phyloP scores from a whole-genome alignment of 2,888 invertebrate genomes.

The Diloba caeruleocephala region DNA sequence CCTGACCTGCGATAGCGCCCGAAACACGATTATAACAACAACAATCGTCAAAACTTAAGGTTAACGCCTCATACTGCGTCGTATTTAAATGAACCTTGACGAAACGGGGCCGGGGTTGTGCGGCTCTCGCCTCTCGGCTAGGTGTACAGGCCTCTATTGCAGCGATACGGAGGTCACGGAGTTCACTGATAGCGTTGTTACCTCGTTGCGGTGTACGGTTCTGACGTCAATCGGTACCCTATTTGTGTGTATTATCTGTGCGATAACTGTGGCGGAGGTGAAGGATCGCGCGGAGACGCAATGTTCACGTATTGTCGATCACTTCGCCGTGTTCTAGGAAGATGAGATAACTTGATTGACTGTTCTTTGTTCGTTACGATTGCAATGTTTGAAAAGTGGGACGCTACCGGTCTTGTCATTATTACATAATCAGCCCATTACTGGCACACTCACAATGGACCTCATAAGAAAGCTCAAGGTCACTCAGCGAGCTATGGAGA shows the following conservation, averaged over 20 bases:
- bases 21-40: conserved; percentile 56
- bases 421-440: no score
- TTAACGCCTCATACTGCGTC: conserved; percentile 73
- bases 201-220: conserved; percentile 64
- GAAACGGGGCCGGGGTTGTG: conserved; percentile 71
- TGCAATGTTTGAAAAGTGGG: conserved; percentile 21
- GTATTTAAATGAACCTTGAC: conserved; percentile 73
- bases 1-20: conserved; percentile 51
- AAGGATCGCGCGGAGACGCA: conserved; percentile 75
- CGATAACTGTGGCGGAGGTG: conserved; percentile 72
- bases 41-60: conserved; percentile 59
- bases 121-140: conserved; percentile 61
- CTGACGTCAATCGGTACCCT: conserved; percentile 85
- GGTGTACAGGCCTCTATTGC: conserved; percentile 35
- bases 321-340: conserved; percentile 69
- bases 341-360: conserved; percentile 74
- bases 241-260: conserved; percentile 74
- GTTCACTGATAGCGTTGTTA: conserved; percentile 56
- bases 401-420: conserved; percentile 25
- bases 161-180: conserved; percentile 39
- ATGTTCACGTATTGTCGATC: conserved; percentile 74
- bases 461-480: no score
- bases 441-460: no score
- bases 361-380: conserved; percentile 73
- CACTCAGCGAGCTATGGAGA: no score